phyloP scores from a whole-genome alignment of 2,797 vertebrate species.

The Anolis apletophallus region DNA sequence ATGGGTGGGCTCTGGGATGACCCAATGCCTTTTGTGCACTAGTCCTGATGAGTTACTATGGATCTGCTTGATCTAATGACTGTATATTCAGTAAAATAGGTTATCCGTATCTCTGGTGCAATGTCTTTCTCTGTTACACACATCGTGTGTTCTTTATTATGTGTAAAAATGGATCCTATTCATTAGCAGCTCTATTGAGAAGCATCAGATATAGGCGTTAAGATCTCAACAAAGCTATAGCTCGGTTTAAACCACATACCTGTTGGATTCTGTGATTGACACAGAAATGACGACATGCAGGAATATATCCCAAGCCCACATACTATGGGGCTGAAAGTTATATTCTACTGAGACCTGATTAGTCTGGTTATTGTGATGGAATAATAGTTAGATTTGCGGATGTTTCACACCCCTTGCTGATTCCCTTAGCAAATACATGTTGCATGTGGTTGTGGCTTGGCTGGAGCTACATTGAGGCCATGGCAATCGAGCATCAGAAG shows the following conservation, averaged over 20 bases:
- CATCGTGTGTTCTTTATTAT: background rate
- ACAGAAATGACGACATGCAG: background rate
- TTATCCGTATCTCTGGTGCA: background rate
- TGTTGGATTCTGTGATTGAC: background rate
- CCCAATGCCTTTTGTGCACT: background rate
- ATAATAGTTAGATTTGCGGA: slow-evolving; percentile 1
- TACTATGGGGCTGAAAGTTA: background rate
- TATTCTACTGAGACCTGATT: background rate
- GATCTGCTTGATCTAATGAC: background rate
- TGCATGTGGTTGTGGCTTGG: background rate
- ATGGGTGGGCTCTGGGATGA: background rate
- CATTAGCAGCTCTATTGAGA: slow-evolving; percentile 21
- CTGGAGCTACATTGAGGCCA: background rate
- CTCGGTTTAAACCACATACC: background rate
- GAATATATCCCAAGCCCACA: background rate
- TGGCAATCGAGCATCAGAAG: rapidly evolving
- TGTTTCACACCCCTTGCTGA: background rate
- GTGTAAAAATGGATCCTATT: background rate
- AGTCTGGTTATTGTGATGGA: background rate
- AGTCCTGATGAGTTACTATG: background rate
- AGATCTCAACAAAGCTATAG: background rate
- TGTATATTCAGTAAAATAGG: background rate
- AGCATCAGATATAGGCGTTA: background rate
- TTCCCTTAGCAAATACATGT: background rate
- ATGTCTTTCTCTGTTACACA: background rate